These are phyloP conservation scores for Boleophthalmus pectinirostris DNA, from an alignment of 2,113 vertebrate species.

Conservation along the genomic window DNA sequence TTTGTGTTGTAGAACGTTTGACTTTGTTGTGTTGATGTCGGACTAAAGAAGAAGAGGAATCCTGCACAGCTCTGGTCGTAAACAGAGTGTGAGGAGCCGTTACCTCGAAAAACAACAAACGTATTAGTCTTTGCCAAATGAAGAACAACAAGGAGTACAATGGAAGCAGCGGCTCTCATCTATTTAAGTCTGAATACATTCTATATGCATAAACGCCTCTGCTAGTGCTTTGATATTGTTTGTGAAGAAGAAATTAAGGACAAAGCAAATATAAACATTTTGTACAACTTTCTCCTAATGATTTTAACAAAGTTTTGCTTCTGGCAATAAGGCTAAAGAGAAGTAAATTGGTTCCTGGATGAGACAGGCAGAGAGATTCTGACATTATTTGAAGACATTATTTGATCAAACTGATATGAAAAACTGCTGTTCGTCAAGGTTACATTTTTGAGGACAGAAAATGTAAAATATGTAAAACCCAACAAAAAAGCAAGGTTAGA, in stretches of 20 bases:
- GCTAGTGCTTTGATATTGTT: slow-evolving; percentile 57
- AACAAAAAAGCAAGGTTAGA: too few species aligned
- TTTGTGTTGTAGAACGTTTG: background rate
- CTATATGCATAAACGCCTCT: slow-evolving; percentile 45
- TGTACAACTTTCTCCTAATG: slow-evolving; percentile 40
- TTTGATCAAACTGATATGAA: too few species aligned
- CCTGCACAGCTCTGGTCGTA: slow-evolving; percentile 36
- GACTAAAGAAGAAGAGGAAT: slow-evolving; percentile 19
- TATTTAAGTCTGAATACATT: slow-evolving; percentile 57
- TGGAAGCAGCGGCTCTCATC: slow-evolving; percentile 54
- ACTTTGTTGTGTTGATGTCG: slow-evolving; percentile 17
- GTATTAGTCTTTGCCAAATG: slow-evolving; percentile 66
- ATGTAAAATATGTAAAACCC: too few species aligned
- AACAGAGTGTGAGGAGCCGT: slow-evolving; percentile 49
- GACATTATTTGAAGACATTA: background rate
- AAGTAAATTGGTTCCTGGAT: background rate
- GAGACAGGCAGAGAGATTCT: background rate
- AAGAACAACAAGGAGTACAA: slow-evolving; percentile 61
- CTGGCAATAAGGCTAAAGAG: background rate
- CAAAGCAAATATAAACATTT: slow-evolving; percentile 28
- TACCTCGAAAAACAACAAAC: slow-evolving; percentile 48
- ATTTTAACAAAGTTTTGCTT: slow-evolving; percentile 17
- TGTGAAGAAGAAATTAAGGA: slow-evolving; percentile 39
- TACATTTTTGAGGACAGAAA: too few species aligned
- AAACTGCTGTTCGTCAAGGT: too few species aligned